Conservation (phyloP, 2,797 vertebrate genomes). For the Malurus leucopterus region DNA sequence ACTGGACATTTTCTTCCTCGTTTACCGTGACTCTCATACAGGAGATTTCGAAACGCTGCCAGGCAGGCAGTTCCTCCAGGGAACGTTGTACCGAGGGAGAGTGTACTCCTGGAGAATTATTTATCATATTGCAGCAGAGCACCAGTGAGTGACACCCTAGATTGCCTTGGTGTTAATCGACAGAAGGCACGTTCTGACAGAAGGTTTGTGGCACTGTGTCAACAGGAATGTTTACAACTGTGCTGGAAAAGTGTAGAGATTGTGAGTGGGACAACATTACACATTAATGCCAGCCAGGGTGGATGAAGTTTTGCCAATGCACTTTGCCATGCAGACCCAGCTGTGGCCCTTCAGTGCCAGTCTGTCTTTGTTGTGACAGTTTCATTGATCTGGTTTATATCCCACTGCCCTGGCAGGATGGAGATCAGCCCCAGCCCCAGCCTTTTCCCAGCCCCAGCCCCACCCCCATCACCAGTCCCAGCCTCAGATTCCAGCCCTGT, state of each 20-base stretch:
- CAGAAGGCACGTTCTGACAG: neutral
- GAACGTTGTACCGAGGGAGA: neutral
- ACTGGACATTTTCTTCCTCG: neutral
- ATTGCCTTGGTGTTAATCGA: accelerated
- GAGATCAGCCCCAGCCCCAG: neutral
- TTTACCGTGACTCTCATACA: neutral
- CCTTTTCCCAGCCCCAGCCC: too few relatives aligned
- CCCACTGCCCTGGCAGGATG: accelerated
- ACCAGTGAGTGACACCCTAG: neutral
- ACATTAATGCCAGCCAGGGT: accelerated
- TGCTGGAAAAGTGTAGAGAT: neutral
- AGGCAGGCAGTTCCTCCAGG: neutral
- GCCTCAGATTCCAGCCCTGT: neutral
- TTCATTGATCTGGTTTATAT: neutral
- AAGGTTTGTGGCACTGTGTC: neutral
- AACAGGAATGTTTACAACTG: neutral
- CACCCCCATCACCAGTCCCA: accelerated
- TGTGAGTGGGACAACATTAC: neutral
- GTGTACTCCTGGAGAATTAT: accelerated
- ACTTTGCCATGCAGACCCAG: neutral
- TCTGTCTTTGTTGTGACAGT: neutral
- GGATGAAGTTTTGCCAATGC: neutral
- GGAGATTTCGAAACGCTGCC: neutral
- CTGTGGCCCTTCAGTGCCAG: neutral
- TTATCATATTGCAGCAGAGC: accelerated